Evolutionary conservation across 2,113 vertebrate species (phyloP), one percentile per base, ranked within the genome.

Genomic region (Ctenomys sociabilis): DNA sequence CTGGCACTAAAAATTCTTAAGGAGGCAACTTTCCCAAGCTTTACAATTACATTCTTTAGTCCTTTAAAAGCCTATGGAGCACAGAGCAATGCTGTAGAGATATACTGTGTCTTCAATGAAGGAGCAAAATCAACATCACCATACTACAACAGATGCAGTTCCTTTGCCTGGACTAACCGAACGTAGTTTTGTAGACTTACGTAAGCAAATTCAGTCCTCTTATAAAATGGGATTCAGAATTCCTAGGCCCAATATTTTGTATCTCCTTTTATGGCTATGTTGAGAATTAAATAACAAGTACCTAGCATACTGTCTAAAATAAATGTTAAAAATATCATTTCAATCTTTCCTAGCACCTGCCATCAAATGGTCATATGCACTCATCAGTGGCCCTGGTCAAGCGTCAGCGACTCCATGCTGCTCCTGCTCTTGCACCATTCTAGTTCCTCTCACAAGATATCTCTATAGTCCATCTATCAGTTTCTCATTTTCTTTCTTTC

Each of bases 21-120:
- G 59, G 26, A 45, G n/a, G 10, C 45, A 90, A 80, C 66, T 85
- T n/a, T 88, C 40, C 9, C 40, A 32, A 80, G 37, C 28, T 94
- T 93, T 81, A 59, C 66, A 96, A 87, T 49, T 94, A 57, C 61
- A 85, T 64, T 88, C 61, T 85, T 85, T 52, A 81, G n/a, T 90
- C 28, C 63, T 21, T 26, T 70, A 64, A 93, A 85, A 93, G 40
- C 35, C 49, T 45, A 12, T 7, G 11, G 1, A 93, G 61, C 68
- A 92, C 91, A 85, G 1, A 82, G 35, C 63, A 96, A 49, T 73
- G 13, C 24, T 77, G 21, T 24, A 88, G 9, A 91, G 82, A 81
- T 30, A 91, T 28, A 75, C 26, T 91, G 5, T 86, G 72, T 82
- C 64, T 88, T 82, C 72, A 64, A 0, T 90, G 43, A 61, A 88